A percentile compares a stretch with the other conserved stretches of the same genome.
Evolutionary conservation across 2,113 vertebrate species (phyloP).

Genomic region (Grammomys surdaster): DNA sequence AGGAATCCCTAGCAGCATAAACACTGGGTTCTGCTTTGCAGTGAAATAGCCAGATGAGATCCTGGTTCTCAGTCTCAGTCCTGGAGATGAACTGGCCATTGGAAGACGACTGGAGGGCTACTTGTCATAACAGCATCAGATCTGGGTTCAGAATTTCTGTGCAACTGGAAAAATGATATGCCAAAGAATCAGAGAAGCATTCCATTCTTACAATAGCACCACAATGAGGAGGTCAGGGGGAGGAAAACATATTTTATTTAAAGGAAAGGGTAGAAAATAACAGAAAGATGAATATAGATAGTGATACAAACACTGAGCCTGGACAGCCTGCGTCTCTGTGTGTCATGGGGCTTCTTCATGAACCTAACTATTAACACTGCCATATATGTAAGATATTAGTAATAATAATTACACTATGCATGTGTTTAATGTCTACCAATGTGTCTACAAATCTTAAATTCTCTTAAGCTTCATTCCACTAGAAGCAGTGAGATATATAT

Average conservation of each 20-base stretch:
- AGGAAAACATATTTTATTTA: conserved; percentile 11
- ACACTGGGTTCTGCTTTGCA: not conserved
- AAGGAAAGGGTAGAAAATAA: not conserved
- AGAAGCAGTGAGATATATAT: conserved; percentile 49
- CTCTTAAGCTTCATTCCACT: conserved; percentile 60
- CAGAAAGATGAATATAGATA: conserved; percentile 20
- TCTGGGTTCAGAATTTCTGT: conserved; percentile 57
- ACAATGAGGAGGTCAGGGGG: not conserved
- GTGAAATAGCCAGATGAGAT: not conserved
- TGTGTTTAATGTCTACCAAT: conserved; percentile 69
- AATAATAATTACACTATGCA: conserved; percentile 69
- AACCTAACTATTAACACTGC: not conserved
- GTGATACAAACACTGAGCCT: not conserved
- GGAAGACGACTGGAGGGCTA: conserved; percentile 36
- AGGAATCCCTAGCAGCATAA: not conserved
- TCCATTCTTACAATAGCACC: conserved; percentile 14
- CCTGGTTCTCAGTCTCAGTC: conserved; percentile 51
- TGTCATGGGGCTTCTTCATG: not conserved
- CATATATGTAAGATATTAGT: conserved; percentile 66
- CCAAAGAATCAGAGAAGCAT: conserved; percentile 47
- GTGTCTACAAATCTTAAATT: conserved; percentile 68
- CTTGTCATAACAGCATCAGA: conserved; percentile 46
- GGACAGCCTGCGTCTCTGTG: not conserved
- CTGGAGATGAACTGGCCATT: conserved; percentile 48
- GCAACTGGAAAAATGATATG: not conserved